These are phyloP conservation scores for Liasis olivaceus DNA, from an alignment of 2,797 vertebrate genomes.

Conservation along the genomic window DNA sequence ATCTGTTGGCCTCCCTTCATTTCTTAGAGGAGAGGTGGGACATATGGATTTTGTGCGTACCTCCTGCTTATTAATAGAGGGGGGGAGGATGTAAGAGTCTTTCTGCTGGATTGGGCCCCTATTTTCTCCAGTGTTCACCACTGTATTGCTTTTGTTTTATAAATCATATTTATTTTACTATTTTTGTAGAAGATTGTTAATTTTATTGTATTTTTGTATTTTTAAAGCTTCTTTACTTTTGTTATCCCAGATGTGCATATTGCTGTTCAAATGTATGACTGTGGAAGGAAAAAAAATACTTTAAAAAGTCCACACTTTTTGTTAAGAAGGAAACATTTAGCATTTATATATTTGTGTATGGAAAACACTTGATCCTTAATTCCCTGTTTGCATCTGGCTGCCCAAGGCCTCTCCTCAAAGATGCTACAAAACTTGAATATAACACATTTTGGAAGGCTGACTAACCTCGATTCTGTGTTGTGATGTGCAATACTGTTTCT, in stretches of 20 bases:
- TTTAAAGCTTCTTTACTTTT: slow-evolving; percentile 88
- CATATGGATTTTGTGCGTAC: not conserved
- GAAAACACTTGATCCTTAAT: slow-evolving; percentile 98
- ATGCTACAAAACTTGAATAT: slow-evolving; percentile 99
- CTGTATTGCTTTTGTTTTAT: slow-evolving; percentile 84
- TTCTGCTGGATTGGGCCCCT: slow-evolving; percentile 45
- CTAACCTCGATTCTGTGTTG: slow-evolving; percentile 99
- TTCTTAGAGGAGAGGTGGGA: not conserved
- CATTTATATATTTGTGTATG: slow-evolving; percentile 98
- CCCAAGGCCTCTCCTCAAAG: slow-evolving; percentile 91
- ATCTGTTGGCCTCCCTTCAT: not conserved
- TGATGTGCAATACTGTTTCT: slow-evolving; percentile 99
- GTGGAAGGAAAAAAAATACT: slow-evolving; percentile 81
- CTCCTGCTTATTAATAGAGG: not conserved
- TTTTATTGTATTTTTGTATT: slow-evolving; percentile 99
- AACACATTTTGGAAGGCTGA: slow-evolving; percentile 99
- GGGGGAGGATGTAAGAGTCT: not conserved
- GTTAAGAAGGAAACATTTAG: slow-evolving; percentile 94
- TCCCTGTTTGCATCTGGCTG: slow-evolving; percentile 91
- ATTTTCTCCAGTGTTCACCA: slow-evolving; percentile 90
- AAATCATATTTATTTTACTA: slow-evolving; percentile 99
- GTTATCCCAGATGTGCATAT: slow-evolving; percentile 82
- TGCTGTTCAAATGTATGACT: slow-evolving; percentile 88
- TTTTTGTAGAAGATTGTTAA: slow-evolving; percentile 96
- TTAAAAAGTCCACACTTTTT: slow-evolving; percentile 89